phyloP scores from a whole-genome alignment of 2,888 invertebrate species.

The Ceraclea dissimilis region DNA sequence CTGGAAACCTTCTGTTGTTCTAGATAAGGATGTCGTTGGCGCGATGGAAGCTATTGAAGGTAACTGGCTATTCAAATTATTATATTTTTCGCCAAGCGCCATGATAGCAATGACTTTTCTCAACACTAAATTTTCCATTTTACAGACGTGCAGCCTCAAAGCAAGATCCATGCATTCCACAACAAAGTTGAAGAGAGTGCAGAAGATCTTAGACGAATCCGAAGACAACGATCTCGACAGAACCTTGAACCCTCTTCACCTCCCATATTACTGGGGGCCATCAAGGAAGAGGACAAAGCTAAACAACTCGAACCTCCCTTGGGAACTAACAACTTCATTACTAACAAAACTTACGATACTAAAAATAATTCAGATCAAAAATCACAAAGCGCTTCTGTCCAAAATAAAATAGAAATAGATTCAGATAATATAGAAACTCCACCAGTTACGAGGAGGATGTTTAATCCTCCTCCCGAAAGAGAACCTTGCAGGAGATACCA shows the following conservation, averaged over 20 bases:
- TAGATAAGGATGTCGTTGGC: conserved; percentile 77
- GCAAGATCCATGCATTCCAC: conserved; percentile 71
- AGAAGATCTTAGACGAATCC: conserved; percentile 52
- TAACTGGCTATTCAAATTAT: too few relatives aligned
- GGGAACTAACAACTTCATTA: conserved; percentile 30
- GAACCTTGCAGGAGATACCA: conserved; percentile 52
- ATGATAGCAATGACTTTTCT: too few relatives aligned
- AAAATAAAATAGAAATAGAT: conserved; percentile 62
- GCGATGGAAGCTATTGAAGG: conserved; percentile 85
- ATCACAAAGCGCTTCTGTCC: conserved; percentile 11
- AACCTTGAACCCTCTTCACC: conserved; percentile 34
- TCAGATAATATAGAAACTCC: conserved; percentile 89
- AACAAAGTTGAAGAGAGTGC: conserved; percentile 68
- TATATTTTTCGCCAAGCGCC: not conserved
- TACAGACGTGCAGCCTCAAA: conserved; percentile 61
- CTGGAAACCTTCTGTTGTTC: conserved; percentile 71
- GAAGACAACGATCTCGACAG: conserved; percentile 50
- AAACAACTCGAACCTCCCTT: conserved; percentile 26
- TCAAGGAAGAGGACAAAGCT: conserved; percentile 53
- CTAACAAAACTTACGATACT: too few relatives aligned
- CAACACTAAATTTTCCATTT: not conserved
- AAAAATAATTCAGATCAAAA: not conserved
- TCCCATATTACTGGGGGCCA: conserved; percentile 44
- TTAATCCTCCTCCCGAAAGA: conserved; percentile 56
- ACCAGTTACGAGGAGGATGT: conserved; percentile 66